phyloP scores from a whole-genome alignment of 2,888 invertebrate genomes.

The Temnothorax ravouxi region DNA sequence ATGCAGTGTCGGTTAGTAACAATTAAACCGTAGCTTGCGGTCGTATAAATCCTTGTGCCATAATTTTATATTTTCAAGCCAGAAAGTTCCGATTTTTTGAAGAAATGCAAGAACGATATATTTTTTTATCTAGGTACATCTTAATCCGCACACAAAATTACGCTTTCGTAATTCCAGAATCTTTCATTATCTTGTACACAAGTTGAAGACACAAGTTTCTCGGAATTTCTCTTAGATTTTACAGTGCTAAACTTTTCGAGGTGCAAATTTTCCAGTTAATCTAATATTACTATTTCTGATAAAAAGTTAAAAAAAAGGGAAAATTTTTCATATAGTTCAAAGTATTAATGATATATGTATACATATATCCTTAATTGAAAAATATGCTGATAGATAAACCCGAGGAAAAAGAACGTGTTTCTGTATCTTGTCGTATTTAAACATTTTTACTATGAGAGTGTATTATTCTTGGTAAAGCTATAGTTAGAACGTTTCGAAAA shows the following conservation, averaged over 20 bases:
- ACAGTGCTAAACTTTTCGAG: not conserved
- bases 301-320: not conserved
- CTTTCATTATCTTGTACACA: not conserved
- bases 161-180: not conserved
- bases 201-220: not conserved
- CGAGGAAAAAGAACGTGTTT: not conserved
- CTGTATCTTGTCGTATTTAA: not conserved
- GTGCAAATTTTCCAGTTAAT: not conserved
- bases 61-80: not conserved
- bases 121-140: not conserved
- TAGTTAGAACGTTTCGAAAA: no score
- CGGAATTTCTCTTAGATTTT: conserved; percentile 1
- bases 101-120: not conserved
- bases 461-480: no score
- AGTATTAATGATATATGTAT: not conserved
- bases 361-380: not conserved
- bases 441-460: not conserved
- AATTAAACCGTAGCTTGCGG: not conserved
- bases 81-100: not conserved
- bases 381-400: not conserved
- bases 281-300: not conserved
- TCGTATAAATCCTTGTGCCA: not conserved
- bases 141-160: not conserved
- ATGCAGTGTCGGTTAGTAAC: not conserved
- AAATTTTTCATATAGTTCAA: not conserved